Evolutionary conservation across 2,888 invertebrate genomes (phyloP).

Genomic region (Cerastis rubricosa): DNA sequence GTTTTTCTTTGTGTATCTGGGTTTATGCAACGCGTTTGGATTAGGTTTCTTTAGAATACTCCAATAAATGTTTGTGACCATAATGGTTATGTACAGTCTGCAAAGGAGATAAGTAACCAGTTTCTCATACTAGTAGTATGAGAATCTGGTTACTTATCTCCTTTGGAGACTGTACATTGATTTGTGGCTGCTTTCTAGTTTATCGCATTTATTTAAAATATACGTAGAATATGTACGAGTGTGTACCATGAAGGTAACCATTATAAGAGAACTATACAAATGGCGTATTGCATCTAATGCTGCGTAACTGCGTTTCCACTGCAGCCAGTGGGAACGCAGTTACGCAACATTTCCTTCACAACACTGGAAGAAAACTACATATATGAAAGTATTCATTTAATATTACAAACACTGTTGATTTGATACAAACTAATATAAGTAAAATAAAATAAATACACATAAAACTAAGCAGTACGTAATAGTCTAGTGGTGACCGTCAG

Average conservation of each 20-base stretch:
- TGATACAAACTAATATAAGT: background rate
- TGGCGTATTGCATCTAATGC: background rate
- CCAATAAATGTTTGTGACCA: background rate
- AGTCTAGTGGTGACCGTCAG: too few relatives aligned
- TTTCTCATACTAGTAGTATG: too few relatives aligned
- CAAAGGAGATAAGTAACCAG: too few relatives aligned
- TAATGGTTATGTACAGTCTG: too few relatives aligned
- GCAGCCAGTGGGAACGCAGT: too few relatives aligned
- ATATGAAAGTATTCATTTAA: background rate
- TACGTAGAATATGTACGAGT: too few relatives aligned
- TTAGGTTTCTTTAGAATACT: background rate
- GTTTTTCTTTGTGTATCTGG: slow-evolving; percentile 6
- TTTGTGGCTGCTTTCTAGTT: too few relatives aligned
- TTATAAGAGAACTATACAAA: background rate
- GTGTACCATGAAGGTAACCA: background rate
- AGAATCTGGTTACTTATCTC: too few relatives aligned
- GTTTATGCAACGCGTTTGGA: background rate
- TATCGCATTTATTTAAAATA: background rate
- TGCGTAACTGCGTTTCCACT: background rate
- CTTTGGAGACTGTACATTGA: too few relatives aligned
- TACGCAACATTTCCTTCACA: background rate
- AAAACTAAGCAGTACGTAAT: too few relatives aligned
- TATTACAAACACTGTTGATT: background rate
- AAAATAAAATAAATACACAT: too few relatives aligned
- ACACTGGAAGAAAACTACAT: background rate